These are phyloP conservation scores for Xenops minutus DNA, from an alignment of 2,797 vertebrate species.

Conservation along the genomic window DNA sequence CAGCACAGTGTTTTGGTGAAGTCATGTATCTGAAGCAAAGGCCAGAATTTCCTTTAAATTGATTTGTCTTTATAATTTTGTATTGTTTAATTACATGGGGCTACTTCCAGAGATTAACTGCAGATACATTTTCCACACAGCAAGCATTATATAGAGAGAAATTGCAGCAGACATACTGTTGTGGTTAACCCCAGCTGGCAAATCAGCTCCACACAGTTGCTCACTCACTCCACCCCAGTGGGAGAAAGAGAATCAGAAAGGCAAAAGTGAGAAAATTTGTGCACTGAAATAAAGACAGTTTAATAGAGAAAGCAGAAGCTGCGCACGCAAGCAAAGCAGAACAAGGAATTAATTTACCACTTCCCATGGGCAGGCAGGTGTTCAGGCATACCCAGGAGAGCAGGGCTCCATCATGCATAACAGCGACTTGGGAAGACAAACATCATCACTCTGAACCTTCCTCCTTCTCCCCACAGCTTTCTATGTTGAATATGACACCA, in stretches of 20 bases:
- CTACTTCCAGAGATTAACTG: neutral
- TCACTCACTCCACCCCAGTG: neutral
- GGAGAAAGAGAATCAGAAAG: neutral
- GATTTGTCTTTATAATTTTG: neutral
- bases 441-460: neutral
- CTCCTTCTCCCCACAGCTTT: neutral
- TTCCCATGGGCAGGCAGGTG: neutral
- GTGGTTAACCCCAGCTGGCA: neutral
- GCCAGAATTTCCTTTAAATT: neutral
- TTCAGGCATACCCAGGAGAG: neutral
- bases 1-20: neutral
- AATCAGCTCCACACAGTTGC: neutral
- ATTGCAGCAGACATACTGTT: neutral
- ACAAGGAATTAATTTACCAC: neutral
- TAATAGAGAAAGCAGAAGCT: neutral
- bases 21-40: neutral
- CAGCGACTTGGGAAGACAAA: neutral
- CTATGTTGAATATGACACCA: neutral
- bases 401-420: neutral
- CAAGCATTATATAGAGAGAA: neutral
- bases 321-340: neutral
- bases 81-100: neutral
- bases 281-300: neutral
- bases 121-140: neutral
- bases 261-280: neutral